Evolutionary conservation across 2,888 invertebrate species (phyloP), one percentile per base, ranked within the genome.

Genomic region (Callosobruchus maculatus): DNA sequence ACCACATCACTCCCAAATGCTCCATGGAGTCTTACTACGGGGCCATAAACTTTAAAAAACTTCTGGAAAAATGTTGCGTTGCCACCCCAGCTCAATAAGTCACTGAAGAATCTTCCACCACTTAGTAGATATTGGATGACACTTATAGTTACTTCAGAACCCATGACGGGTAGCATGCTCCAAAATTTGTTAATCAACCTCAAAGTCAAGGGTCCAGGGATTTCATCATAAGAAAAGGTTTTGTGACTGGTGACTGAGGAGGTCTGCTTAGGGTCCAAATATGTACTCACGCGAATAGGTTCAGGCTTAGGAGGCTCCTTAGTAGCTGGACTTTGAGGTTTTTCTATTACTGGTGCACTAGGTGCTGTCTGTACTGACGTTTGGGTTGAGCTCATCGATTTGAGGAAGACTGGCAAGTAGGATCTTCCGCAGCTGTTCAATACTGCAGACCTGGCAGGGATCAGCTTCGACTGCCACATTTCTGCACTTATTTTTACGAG

Each of bases 1-100:
- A 93, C 90, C 21, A 92, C 89, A 78, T 92, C 91, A 0, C 89
- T 89, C 0, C 91, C 90, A 70, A 92, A 87, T 0, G 92, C 92
- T 49, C 91, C 92, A 22, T 91, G 89, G 72, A 92, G 88, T 71
- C 92, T 89, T 9, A 92, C 92, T 0, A 92, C 89, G 0, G 92
- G 91, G 0, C 93, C 93, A 78, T 92, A 92, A 77, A 88, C 86
- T 72, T 88, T 85, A 75, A 89, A 86, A 9, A 89, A 80, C 77
- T 86, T 88, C 26, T 85, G 85, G 72, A 88, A 85, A 0, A 89
- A 85, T 20, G 84, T 84, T 13, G 87, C 76, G 74, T 88, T 88
- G 26, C 86, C 86, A 72, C 88, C 87, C 89, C 88, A 89, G 49
- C 83, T 84, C 69, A 89, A 80, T 75, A 86, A 84, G 74, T 88